These are phyloP conservation scores for Pituophis catenifer DNA, from an alignment of 2,113 vertebrate species.

Conservation along the genomic window DNA sequence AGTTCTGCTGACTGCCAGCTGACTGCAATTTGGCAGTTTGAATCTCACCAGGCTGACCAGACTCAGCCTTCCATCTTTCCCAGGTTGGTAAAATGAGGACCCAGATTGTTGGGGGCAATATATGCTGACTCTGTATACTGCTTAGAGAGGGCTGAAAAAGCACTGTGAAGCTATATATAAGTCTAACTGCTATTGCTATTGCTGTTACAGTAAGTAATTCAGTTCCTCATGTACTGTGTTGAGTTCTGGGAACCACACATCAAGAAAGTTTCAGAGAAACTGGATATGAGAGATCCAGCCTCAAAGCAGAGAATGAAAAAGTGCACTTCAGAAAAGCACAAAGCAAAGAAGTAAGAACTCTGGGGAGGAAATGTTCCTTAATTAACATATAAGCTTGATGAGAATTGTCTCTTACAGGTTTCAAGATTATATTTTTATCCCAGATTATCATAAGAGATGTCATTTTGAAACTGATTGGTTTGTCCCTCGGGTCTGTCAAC, in stretches of 20 bases:
- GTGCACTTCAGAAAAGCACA: not conserved
- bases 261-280: not conserved
- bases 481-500: not conserved
- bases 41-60: no score
- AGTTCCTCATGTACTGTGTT: not conserved
- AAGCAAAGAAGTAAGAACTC: not conserved
- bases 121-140: no score
- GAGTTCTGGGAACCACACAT: not conserved
- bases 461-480: not conserved
- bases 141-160: no score
- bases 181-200: no score
- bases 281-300: not conserved
- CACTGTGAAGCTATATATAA: no score
- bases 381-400: not conserved
- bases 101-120: no score
- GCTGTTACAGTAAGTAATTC: not conserved
- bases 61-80: no score
- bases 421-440: not conserved
- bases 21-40: no score
- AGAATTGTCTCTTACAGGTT: not conserved
- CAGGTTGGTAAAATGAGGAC: no score
- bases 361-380: not conserved
- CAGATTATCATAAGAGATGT: not conserved
- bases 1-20: no score
- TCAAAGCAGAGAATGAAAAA: not conserved